A percentile compares a stretch with the other conserved stretches of the same genome.
phyloP scores from a whole-genome alignment of 1,140 invertebrate genomes.

The Littorina saxatilis region DNA sequence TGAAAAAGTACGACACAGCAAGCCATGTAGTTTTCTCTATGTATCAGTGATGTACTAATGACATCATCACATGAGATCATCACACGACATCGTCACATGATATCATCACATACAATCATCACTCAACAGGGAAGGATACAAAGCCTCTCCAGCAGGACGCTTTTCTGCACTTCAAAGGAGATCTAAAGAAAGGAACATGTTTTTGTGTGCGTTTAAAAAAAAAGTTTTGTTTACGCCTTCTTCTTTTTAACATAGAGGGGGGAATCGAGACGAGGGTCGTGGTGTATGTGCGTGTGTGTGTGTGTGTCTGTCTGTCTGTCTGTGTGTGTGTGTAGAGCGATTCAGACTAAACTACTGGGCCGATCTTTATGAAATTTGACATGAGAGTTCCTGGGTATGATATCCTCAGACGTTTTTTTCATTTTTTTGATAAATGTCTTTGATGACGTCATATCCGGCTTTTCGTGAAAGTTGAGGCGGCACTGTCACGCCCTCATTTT shows the following conservation, averaged over 20 bases:
- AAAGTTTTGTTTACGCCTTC: background rate
- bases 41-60: no score
- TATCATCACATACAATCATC: no score
- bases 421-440: background rate
- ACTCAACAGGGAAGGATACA: background rate
- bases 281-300: constrained; percentile 18
- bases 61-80: no score
- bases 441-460: background rate
- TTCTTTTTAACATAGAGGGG: no score
- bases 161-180: background rate
- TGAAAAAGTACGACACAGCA: no score
- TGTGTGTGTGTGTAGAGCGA: constrained; percentile 14
- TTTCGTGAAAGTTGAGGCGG: no score
- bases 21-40: no score
- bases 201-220: background rate
- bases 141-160: background rate
- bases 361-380: background rate
- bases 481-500: no score
- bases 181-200: background rate
- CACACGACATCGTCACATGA: no score
- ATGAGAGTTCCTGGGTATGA: background rate
- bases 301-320: constrained; percentile 35
- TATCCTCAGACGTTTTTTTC: background rate
- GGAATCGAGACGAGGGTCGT: background rate
- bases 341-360: no score